Base-by-base conservation (phyloP, 2,888 invertebrate genomes). In the Noctua fimbriata region DNA sequence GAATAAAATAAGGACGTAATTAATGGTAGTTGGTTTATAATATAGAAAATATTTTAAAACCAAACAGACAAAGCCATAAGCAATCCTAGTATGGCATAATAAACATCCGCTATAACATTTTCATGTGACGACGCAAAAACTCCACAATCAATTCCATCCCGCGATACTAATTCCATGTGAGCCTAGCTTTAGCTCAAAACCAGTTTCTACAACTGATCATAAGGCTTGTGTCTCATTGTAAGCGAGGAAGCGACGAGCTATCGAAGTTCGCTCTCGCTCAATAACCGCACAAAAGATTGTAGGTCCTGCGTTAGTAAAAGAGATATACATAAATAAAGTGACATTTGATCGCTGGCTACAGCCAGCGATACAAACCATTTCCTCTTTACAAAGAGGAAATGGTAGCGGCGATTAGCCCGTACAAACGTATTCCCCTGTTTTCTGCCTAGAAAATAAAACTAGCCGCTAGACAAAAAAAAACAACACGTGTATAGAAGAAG, bases 131-230 rank as follows among this genome's bases (percentile, higher is more conserved):
- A 36, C 12, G 52, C 60, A 69, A 58, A 36, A 84, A 75, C 21
- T 3, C 21, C 14, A 55, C 52, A 69, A 21, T 63, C 21, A 75
- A 76, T 44, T 49, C 16, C 16, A 49, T 21, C 28, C 18, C 52
- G 47, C 36, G 66, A 28, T 65, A 63, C 49, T 44, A 67, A 63
- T 52, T 47, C 66, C 74, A 55, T 78, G 73, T 86, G 49, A 78
- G 32, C 55, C 44, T 18, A 52, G 21, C 84, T 71, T 83, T 58
- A 79, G 3, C 28, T 65, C 32, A 65, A 75, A 85, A 87, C 87
- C 79, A 65, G 84, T 85, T 83, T 79, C 67, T 67, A 47, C 79
- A 41, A 78, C 73, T 79, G 49, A 70, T 79, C 76, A 52, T 49
- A 83, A 67, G 44, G n/a, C 44, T 67, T 10, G 2, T 41, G 44